Evolutionary conservation across 2,113 vertebrate genomes (phyloP).

Genomic region (Rhinichthys klamathensis): DNA sequence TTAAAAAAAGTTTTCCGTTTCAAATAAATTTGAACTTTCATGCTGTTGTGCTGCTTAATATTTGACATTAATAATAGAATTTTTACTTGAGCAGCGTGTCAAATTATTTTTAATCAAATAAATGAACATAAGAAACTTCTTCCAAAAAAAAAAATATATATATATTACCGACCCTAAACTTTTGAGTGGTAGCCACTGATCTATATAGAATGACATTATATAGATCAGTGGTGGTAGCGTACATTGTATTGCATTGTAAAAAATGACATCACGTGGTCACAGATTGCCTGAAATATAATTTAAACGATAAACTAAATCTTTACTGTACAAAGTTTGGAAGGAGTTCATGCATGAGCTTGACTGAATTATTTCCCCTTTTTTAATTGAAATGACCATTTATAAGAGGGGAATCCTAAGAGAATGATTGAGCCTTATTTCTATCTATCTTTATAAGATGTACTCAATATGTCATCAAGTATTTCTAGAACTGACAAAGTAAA

Average conservation of each 20-base stretch:
- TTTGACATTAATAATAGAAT: no score
- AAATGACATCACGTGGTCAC: neutral
- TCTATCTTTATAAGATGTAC: neutral
- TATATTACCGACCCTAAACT: neutral
- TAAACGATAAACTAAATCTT: neutral
- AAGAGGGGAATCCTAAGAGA: neutral
- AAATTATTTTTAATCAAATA: neutral
- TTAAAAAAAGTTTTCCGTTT: neutral
- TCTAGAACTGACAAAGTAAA: neutral
- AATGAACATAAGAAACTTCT: neutral
- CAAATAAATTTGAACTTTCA: neutral
- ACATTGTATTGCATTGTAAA: constrained; percentile 9
- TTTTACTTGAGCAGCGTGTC: no score
- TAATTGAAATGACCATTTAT: neutral
- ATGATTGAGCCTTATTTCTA: constrained; percentile 8
- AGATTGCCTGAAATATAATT: neutral
- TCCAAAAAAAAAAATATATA: neutral
- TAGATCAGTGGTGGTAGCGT: no score
- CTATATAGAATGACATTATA: no score
- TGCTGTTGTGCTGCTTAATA: no score
- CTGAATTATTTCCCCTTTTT: constrained; percentile 3
- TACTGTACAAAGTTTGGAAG: neutral
- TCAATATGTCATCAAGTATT: neutral
- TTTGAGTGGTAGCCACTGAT: no score
- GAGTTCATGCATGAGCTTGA: constrained; percentile 12